phyloP scores from a whole-genome alignment of 1,140 invertebrate genomes.

The Aporrectodea caliginosa region DNA sequence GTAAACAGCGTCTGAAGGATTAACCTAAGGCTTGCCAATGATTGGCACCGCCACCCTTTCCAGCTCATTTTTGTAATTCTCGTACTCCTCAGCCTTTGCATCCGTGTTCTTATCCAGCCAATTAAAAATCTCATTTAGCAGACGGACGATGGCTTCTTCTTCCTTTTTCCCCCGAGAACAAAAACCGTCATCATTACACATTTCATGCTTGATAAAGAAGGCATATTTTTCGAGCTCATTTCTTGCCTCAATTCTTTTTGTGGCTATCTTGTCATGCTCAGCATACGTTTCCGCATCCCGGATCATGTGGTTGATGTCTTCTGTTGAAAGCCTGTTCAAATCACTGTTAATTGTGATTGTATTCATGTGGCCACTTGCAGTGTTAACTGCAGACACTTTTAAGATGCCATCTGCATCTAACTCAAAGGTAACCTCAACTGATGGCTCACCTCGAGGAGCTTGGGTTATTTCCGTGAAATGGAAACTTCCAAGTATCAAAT shows the following conservation, averaged over 20 bases:
- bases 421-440: constrained; percentile 98
- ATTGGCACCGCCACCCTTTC: constrained; percentile 95
- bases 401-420: constrained; percentile 99
- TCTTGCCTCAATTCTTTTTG: constrained; percentile 91
- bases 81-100: constrained; percentile 87
- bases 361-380: constrained; percentile 94
- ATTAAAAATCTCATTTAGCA: constrained; percentile 94
- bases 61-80: constrained; percentile 94
- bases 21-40: constrained; percentile 96
- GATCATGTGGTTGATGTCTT: constrained; percentile 98
- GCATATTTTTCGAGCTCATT: constrained; percentile 88
- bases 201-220: constrained; percentile 96
- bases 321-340: constrained; percentile 91
- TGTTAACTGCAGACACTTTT: constrained; percentile 76
- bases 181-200: constrained; percentile 95
- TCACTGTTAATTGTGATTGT: constrained; percentile 99
- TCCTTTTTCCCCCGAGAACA: constrained; percentile 83
- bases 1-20: no score
- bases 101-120: constrained; percentile 97
- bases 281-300: constrained; percentile 97
- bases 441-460: constrained; percentile 94
- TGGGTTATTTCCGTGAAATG: constrained; percentile 97
- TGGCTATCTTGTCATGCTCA: constrained; percentile 89
- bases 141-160: constrained; percentile 89
- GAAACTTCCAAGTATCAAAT: constrained; percentile 95